These are phyloP conservation scores for Coluber constrictor DNA, from an alignment of 2,797 vertebrate genomes.

Conservation along the genomic window DNA sequence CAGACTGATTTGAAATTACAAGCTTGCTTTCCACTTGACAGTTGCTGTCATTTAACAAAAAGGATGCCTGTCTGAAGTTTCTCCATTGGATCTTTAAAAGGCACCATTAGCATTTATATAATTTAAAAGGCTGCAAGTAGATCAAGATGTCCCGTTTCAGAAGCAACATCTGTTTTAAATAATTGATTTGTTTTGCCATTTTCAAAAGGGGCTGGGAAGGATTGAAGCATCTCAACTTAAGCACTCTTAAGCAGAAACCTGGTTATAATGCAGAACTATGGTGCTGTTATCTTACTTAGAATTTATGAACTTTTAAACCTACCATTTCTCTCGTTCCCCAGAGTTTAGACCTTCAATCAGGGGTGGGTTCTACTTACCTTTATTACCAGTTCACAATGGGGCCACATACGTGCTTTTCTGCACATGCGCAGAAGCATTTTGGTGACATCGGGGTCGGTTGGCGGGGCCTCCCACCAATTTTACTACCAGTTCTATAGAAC, in stretches of 20 bases:
- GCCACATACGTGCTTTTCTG: too few species aligned
- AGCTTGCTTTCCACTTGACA: neutral
- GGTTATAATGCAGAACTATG: neutral
- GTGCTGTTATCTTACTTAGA: neutral
- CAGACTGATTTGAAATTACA: neutral
- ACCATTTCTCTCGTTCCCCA: neutral
- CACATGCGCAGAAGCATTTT: too few species aligned
- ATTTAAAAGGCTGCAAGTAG: slow-evolving; percentile 17
- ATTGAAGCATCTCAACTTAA: neutral
- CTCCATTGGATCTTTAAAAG: slow-evolving; percentile 23
- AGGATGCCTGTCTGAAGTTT: slow-evolving; percentile 2
- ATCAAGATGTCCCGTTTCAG: slow-evolving; percentile 21
- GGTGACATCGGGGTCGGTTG: too few species aligned
- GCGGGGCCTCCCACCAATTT: too few species aligned
- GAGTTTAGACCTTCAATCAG: neutral
- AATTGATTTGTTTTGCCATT: slow-evolving; percentile 39
- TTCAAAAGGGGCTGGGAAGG: slow-evolving; percentile 1
- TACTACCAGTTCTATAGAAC: too few species aligned
- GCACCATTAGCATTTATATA: slow-evolving; percentile 14
- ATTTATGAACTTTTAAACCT: neutral
- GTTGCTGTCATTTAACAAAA: slow-evolving; percentile 21
- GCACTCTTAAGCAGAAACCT: neutral
- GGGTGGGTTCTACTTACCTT: too few species aligned
- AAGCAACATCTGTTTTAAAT: slow-evolving; percentile 37
- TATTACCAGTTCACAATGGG: too few species aligned